Conservation (phyloP, 2,113 vertebrate genomes). For the Gymnobelideus leadbeateri region DNA sequence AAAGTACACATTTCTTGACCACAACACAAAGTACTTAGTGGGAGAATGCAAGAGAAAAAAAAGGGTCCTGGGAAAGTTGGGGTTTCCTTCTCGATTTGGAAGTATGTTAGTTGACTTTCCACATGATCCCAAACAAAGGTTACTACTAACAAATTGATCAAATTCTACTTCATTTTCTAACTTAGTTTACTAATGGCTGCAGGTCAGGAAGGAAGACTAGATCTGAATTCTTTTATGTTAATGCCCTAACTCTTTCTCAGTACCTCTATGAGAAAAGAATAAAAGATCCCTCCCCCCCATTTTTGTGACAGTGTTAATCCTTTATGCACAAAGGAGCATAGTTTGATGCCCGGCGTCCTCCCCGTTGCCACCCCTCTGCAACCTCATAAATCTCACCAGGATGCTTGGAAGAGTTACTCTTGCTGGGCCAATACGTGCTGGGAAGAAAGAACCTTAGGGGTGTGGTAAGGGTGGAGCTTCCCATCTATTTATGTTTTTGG, state of each 20-base stretch:
- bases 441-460: slow-evolving; percentile 23
- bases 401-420: slow-evolving; percentile 5
- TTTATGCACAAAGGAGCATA: not conserved
- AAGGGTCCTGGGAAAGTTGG: slow-evolving; percentile 1
- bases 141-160: not conserved
- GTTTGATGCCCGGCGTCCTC: not conserved
- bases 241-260: not conserved
- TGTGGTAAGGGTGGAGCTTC: not conserved
- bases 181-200: slow-evolving; percentile 20
- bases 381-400: slow-evolving; percentile 10
- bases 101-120: not conserved
- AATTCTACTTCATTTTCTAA: slow-evolving; percentile 37
- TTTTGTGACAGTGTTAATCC: not conserved
- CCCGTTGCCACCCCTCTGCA: not conserved
- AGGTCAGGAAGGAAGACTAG: not conserved
- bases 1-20: not conserved
- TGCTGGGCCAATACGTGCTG: slow-evolving; percentile 36
- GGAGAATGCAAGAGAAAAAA: not conserved
- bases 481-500: not conserved
- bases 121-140: not conserved
- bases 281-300: not conserved
- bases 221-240: not conserved
- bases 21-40: not conserved
- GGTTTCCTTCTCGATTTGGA: slow-evolving; percentile 7
- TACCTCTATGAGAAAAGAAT: not conserved